A percentile compares a stretch with the other conserved stretches of the same genome.
Conservation (phyloP, 2,888 invertebrate species). For the Sphinx pinastri region DNA sequence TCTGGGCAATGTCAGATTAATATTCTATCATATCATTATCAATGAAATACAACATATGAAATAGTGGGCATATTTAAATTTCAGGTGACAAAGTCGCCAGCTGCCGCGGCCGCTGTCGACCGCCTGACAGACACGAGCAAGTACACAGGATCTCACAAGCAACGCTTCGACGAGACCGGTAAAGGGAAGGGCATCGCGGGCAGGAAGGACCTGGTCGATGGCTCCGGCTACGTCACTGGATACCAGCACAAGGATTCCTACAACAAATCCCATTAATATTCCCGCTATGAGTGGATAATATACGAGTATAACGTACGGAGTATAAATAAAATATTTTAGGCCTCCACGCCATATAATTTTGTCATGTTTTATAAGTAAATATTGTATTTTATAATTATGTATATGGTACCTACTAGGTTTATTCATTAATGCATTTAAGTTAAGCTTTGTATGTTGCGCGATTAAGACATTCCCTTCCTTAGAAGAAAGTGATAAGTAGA, state of each 20-base stretch:
- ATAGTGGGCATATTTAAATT: constrained; percentile 33
- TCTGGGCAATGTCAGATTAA: too few species aligned
- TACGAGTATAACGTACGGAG: too few species aligned
- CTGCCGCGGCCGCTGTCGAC: constrained; percentile 85
- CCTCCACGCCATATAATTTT: constrained; percentile 19
- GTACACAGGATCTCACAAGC: constrained; percentile 94
- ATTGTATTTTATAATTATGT: constrained; percentile 17
- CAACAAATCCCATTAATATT: constrained; percentile 82
- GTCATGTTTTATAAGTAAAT: constrained; percentile 21
- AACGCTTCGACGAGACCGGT: constrained; percentile 92
- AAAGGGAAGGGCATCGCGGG: constrained; percentile 94
- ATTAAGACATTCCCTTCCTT: constrained; percentile 56
- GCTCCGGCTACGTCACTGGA: constrained; percentile 92
- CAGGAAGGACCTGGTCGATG: constrained; percentile 89
- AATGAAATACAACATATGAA: neutral
- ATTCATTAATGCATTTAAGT: constrained; percentile 25
- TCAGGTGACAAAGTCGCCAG: constrained; percentile 73
- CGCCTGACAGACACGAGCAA: constrained; percentile 93
- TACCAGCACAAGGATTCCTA: constrained; percentile 93
- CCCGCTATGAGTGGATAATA: neutral
- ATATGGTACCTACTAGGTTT: constrained; percentile 25
- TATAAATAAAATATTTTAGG: constrained; percentile 1
- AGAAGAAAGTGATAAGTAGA: constrained; percentile 17
- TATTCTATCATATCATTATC: too few species aligned
- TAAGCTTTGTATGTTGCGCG: constrained; percentile 40